Conservation (phyloP, 2,797 vertebrate species). For the Protonibea diacanthus region DNA sequence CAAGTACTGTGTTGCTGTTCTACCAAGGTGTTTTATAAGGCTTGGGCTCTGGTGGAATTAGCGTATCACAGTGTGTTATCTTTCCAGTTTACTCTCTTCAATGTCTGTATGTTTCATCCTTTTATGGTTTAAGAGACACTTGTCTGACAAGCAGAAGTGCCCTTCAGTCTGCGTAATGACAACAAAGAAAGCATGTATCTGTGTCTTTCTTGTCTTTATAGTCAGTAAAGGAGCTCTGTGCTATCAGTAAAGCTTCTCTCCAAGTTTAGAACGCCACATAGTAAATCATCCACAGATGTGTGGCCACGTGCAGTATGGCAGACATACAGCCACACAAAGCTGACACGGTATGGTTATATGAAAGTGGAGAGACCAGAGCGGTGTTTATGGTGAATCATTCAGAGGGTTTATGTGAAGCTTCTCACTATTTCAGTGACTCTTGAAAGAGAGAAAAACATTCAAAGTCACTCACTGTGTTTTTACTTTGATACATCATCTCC, state of each 20-base stretch:
- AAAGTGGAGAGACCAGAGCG: constrained; percentile 42
- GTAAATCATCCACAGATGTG: constrained; percentile 61
- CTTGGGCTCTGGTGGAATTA: constrained; percentile 29
- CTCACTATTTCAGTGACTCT: constrained; percentile 36
- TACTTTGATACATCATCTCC: constrained; percentile 26
- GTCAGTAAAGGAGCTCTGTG: constrained; percentile 35
- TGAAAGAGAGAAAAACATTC: constrained; percentile 26
- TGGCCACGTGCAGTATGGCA: constrained; percentile 35
- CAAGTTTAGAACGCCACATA: constrained; percentile 54
- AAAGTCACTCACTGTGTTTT: constrained; percentile 19
- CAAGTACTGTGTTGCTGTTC: constrained; percentile 37
- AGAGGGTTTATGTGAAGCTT: constrained; percentile 31
- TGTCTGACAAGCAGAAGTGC: constrained; percentile 30
- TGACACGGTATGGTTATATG: constrained; percentile 43
- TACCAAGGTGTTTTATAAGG: constrained; percentile 41
- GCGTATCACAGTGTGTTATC: constrained; percentile 36
- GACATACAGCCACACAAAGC: constrained; percentile 39
- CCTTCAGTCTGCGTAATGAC: constrained; percentile 29
- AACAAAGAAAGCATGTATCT: constrained; percentile 33
- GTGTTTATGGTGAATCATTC: constrained; percentile 52
- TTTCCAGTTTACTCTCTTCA: constrained; percentile 13
- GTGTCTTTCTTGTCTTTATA: constrained; percentile 54
- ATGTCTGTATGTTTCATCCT: constrained; percentile 23
- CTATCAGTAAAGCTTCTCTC: constrained; percentile 43
- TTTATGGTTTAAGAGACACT: constrained; percentile 32